Evolutionary conservation across 2,113 vertebrate genomes (phyloP).

Genomic region (Callopanchax toddi): DNA sequence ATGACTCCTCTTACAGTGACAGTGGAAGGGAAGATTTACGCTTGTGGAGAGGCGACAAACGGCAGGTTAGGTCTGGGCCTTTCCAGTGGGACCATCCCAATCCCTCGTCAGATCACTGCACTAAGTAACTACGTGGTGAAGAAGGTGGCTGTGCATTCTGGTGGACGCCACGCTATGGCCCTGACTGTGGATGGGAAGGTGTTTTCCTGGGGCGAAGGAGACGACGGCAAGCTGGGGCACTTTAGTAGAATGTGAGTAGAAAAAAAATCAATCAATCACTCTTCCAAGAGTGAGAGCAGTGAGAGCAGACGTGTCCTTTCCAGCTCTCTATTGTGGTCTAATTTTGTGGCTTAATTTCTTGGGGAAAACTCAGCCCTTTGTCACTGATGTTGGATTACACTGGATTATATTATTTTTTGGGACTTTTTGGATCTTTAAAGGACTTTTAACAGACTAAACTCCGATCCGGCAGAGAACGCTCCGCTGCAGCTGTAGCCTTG

Average conservation of each 20-base stretch:
- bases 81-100: conserved; percentile 95
- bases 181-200: conserved; percentile 98
- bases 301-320: too few species aligned
- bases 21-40: conserved; percentile 95
- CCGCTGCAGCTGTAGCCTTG: too few species aligned
- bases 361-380: too few species aligned
- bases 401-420: too few species aligned
- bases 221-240: conserved; percentile 97
- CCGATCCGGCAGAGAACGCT: too few species aligned
- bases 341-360: too few species aligned
- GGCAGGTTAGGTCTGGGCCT: conserved; percentile 93
- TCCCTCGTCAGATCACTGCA: conserved; percentile 93
- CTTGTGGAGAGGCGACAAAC: conserved; percentile 97
- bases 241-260: conserved; percentile 95
- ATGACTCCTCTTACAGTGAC: conserved; percentile 82
- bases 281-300: too few species aligned
- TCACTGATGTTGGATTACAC: too few species aligned
- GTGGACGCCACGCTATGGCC: conserved; percentile 96
- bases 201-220: conserved; percentile 98
- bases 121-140: conserved; percentile 98
- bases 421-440: too few species aligned
- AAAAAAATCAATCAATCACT: too few species aligned
- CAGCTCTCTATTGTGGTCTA: too few species aligned
- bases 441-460: too few species aligned
- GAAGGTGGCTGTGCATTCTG: conserved; percentile 98